Evolutionary conservation across 2,113 vertebrate genomes (phyloP).

Genomic region (Pygoscelis antarcticus): DNA sequence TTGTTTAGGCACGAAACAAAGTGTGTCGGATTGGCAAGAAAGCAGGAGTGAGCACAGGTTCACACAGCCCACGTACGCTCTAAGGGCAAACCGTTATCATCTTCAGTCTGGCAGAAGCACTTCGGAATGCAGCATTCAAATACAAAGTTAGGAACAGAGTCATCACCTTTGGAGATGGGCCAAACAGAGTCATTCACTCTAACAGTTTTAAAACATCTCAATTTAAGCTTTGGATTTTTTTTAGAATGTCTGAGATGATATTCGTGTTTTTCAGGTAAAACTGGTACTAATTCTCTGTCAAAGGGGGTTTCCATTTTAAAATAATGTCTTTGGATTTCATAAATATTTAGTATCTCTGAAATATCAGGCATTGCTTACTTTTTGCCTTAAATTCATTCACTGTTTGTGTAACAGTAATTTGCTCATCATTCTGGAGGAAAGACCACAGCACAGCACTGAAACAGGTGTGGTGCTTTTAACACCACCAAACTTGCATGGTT

Average conservation of each 20-base stretch:
- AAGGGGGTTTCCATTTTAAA: background rate
- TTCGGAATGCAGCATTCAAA: background rate
- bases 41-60: background rate
- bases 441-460: background rate
- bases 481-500: background rate
- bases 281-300: background rate
- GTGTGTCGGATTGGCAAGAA: background rate
- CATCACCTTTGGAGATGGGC: background rate
- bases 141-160: background rate
- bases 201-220: background rate
- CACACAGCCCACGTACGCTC: background rate
- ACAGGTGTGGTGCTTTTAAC: background rate
- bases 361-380: background rate
- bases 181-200: background rate
- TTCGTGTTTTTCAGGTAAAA: background rate
- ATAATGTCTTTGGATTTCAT: background rate
- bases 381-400: background rate
- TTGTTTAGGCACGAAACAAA: background rate
- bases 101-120: background rate
- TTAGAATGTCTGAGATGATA: background rate
- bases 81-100: background rate
- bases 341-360: background rate
- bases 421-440: background rate
- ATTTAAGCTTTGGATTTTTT: background rate
- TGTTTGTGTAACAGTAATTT: background rate